Conservation (phyloP, 2,888 invertebrate species). For the Cosmia trapezina region DNA sequence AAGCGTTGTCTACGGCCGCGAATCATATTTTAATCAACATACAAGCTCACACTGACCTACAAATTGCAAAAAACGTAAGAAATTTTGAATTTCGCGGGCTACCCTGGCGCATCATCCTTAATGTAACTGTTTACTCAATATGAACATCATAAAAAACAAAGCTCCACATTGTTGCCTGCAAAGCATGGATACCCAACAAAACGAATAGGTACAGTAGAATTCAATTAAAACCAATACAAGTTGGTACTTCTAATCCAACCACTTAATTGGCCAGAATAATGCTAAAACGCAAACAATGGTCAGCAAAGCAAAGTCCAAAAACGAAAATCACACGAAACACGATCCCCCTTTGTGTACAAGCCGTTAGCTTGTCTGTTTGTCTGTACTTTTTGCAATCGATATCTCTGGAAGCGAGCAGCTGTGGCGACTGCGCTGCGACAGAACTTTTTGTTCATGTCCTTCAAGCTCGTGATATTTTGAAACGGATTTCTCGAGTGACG, state of each 20-base stretch:
- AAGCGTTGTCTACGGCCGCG: too few species aligned
- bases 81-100: too few species aligned
- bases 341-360: slow-evolving; percentile 72
- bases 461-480: slow-evolving; percentile 71
- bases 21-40: too few species aligned
- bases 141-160: slow-evolving; percentile 32
- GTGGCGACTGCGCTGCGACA: slow-evolving; percentile 67
- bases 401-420: slow-evolving; percentile 86
- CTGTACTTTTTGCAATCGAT: slow-evolving; percentile 86
- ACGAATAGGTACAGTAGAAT: slow-evolving; percentile 35
- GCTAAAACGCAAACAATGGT: slow-evolving; percentile 51
- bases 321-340: slow-evolving; percentile 58
- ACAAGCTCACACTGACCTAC: too few species aligned
- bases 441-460: slow-evolving; percentile 71
- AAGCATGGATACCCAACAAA: slow-evolving; percentile 18
- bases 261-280: slow-evolving; percentile 54
- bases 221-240: slow-evolving; percentile 54
- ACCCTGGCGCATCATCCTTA: too few species aligned
- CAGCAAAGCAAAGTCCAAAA: slow-evolving; percentile 47
- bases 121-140: slow-evolving; percentile 25
- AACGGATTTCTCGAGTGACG: slow-evolving; percentile 63
- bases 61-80: too few species aligned
- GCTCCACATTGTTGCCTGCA: slow-evolving; percentile 1
- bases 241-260: slow-evolving; percentile 47
- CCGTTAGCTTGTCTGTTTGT: slow-evolving; percentile 78